Evolutionary conservation across 2,888 invertebrate genomes (phyloP), one percentile per base, ranked within the genome.

Genomic region (Yponomeuta malinellus): DNA sequence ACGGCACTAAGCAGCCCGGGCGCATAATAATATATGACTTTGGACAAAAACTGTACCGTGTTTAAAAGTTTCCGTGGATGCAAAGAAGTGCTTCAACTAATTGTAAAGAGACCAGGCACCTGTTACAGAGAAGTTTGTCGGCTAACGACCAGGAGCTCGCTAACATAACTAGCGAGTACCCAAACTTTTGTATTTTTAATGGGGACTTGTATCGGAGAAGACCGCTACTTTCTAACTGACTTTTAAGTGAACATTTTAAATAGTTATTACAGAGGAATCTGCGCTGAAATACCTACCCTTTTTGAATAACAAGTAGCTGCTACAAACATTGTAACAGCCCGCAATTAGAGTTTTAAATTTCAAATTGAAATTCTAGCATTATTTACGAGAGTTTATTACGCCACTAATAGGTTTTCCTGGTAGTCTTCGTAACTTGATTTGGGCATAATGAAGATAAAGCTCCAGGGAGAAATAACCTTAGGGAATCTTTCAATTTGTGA

Each of bases 101-200:
- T 70, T 70, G 63, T 70, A 70, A 70, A 70, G 70, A 63, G 48
- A 33, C 70, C 37, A 63, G 70, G 70, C 70, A 70, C 70, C 70
- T 70, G 70, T 63, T 70, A 63, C 70, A 23, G 37, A 15, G 70
- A 68, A 63, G 70, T 70, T 70, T 33, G 31, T 33, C 23, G 29
- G 70, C 70, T 70, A 70, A 70, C 70, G 63, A 69, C 69, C 63
- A n/a, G 31, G 63, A 70, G 43, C 63, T 70, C 63, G 48, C 23
- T 37, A 43, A 63, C 63, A 10, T 52, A 29, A 52, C 63, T 59
- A 70, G 63, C 63, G 37, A 52, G 52, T 5, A n/a, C 59, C 15
- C 29, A 15, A 78, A 83, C 81, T 82, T 83, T 80, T 82, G 85
- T 85, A 84, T 87, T 86, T 86, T 86, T 85, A 85, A 87, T 84